Base-by-base conservation (phyloP, 2,888 invertebrate genomes). In the Leptura quadrifasciata region DNA sequence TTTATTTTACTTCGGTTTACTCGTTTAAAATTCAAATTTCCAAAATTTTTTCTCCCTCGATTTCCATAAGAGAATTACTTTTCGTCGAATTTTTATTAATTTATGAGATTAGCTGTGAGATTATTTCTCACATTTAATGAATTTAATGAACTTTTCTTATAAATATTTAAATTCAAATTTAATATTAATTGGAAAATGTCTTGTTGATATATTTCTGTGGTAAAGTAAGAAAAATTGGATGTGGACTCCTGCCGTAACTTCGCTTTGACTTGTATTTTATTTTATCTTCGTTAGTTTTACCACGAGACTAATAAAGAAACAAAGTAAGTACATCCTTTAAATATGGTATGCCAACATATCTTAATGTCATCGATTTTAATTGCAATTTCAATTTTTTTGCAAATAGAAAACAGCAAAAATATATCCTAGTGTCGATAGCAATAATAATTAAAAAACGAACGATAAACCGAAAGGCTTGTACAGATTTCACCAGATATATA, bases 11-110 rank as follows among this genome's bases (percentile, higher is more conserved):
- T 69, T 35, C 58, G 47, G 58, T 69, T 58, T 47, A 69, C 69
- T 69, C 58, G 69, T 35, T 58, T 58, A 58, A 69, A 69, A 69
- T 69, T 69, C 47, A 69, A 69, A 69, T 69, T 39, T 47, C 21
- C 57, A 69, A 58, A 69, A 69, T 58, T 69, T 69, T 63, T 58
- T 47, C 15, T 39, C n/a, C 31, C 58, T 69, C 47, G 35, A 69
- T 69, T 69, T 69, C 69, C 69, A 69, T 69, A 58, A 69, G 10
- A 39, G 58, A 69, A 69, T 69, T 69, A 69, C 58, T 69, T 69
- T 69, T 58, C 39, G 69, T 35, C 20, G 69, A 69, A 58, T 69
- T 58, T 69, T 35, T 69, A 69, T 69, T 60, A 69, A 69, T 69
- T 69, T 69, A 58, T 69, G 54, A 69, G 69, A 35, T 35, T 21